Evolutionary conservation across 2,797 vertebrate species (phyloP), one percentile per base, ranked within the genome.

Genomic region (Sus cebifrons): DNA sequence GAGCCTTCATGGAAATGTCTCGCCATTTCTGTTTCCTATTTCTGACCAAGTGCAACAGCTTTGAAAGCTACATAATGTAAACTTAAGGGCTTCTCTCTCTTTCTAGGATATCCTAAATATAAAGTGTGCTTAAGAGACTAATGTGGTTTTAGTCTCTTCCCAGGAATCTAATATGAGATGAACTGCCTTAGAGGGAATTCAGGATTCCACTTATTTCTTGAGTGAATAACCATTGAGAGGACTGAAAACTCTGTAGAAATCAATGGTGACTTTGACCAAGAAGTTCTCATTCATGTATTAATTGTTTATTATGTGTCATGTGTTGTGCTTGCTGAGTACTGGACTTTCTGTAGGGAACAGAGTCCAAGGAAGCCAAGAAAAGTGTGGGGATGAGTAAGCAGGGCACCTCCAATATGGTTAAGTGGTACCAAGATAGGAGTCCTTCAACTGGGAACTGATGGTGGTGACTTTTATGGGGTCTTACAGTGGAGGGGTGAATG

Each of bases 51-150:
- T 27, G 3, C 18, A 81, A 54, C 3, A 89, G 15, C 21, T 85
- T 36, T 23, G 32, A 81, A 85, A 95, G 27, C 54, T 82, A 16
- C 17, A 16, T 60, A 70, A 74, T 62, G 3, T 36, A 95, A 91
- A 84, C 21, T 8, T 52, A 40, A 73, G 21, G 67, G 5, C 27
- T 83, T 82, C 40, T 60, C 13, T 60, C 44, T 92, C 27, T 83
- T 79, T 94, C 71, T 67, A 64, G 54, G 49, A 70, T 74, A 94
- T 67, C n/a, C 62, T 96, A 62, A 89, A 70, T 84, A 87, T 17
- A 44, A 40, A 93, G 52, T 44, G 67, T 79, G 78, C 44, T 88
- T 74, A 71, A 79, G 87, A 88, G 71, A 64, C 56, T 70, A 58
- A 27, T 56, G 21, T 78, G 58, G 16, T 49, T 89, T 95, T 73